phyloP scores from a whole-genome alignment of 2,888 invertebrate species.

The Antitype chi region DNA sequence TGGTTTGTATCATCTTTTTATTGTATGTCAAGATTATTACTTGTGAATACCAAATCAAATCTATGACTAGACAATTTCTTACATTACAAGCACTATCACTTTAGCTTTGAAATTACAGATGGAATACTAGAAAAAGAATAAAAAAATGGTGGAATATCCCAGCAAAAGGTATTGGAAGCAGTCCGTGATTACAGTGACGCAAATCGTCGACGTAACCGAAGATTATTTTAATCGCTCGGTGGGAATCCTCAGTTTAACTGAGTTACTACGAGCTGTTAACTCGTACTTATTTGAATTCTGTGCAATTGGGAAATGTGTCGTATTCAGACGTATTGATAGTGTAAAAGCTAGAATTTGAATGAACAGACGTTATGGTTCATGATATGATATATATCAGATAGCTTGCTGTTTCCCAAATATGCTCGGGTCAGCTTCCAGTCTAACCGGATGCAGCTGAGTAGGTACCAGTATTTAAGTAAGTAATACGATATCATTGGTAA shows the following conservation, averaged over 20 bases:
- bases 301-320: not conserved
- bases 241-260: constrained; percentile 28
- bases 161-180: constrained; percentile 34
- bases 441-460: no score
- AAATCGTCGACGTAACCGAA: constrained; percentile 57
- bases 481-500: no score
- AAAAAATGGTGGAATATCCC: constrained; percentile 35
- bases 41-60: constrained; percentile 31
- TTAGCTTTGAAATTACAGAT: constrained; percentile 41
- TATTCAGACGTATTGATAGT: constrained; percentile 1
- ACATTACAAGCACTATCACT: constrained; percentile 42
- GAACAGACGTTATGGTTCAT: no score
- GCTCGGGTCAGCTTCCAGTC: no score
- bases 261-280: constrained; percentile 21
- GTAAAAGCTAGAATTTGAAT: not conserved
- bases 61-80: constrained; percentile 51
- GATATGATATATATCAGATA: no score
- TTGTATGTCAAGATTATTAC: constrained; percentile 36
- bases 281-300: constrained; percentile 23
- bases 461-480: no score
- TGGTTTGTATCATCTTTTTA: constrained; percentile 25
- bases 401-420: no score
- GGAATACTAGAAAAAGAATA: constrained; percentile 50
- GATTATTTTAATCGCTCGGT: constrained; percentile 60
- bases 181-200: constrained; percentile 53